Conservation (phyloP, 2,797 vertebrate genomes). For the Catharus ustulatus region DNA sequence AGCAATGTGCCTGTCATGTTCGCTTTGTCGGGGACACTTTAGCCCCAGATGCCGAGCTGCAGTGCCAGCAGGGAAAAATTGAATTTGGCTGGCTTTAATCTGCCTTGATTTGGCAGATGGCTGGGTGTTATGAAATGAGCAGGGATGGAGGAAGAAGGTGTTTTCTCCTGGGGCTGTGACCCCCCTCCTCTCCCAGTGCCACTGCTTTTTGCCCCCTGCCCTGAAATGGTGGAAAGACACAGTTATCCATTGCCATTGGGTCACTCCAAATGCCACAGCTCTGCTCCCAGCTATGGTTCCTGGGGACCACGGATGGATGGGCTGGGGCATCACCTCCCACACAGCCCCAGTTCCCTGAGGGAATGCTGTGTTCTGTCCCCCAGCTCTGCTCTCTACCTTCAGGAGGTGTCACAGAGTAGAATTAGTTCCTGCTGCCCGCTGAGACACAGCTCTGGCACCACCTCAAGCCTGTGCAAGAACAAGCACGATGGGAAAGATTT, state of each 20-base stretch:
- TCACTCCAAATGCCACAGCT: not conserved
- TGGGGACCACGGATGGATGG: rapidly evolving
- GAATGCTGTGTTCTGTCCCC: not conserved
- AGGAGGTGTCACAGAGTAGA: not conserved
- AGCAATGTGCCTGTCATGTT: constrained; percentile 80
- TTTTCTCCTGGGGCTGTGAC: constrained; percentile 28
- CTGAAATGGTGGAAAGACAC: not conserved
- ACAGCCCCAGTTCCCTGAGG: not conserved
- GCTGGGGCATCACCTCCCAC: not conserved
- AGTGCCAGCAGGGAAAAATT: constrained; percentile 77
- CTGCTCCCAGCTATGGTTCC: not conserved
- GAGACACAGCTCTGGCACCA: not conserved
- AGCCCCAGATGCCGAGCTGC: constrained; percentile 72
- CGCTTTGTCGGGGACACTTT: constrained; percentile 75
- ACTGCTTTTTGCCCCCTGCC: not conserved
- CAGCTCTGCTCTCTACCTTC: not conserved
- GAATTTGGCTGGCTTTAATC: constrained; percentile 82
- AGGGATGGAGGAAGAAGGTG: constrained; percentile 67
- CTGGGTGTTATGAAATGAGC: constrained; percentile 74
- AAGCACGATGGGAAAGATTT: not conserved
- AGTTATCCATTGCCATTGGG: not conserved
- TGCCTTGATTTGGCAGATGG: constrained; percentile 80
- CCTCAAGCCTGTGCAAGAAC: not conserved
- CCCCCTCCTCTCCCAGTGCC: not conserved
- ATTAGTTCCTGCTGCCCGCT: not conserved